These are phyloP conservation scores for Columba janthina DNA, from an alignment of 2,113 vertebrate species.

Conservation along the genomic window DNA sequence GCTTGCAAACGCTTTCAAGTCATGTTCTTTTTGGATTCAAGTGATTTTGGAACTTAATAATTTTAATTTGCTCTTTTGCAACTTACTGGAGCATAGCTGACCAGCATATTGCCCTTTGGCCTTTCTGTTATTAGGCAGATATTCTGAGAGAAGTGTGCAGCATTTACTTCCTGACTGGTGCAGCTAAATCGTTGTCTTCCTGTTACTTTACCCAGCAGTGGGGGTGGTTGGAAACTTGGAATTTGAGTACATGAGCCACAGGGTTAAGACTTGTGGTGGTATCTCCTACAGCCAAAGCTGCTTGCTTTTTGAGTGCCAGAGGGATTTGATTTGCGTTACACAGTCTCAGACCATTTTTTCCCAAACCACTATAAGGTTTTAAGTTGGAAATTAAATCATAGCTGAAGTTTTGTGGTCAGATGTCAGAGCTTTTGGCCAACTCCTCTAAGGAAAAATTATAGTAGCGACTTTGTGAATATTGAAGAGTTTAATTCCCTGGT, in stretches of 20 bases:
- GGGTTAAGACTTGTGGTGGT: conserved; percentile 5
- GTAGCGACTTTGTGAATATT: conserved; percentile 23
- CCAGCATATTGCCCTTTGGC: background rate
- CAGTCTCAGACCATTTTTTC: conserved; percentile 16
- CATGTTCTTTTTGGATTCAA: background rate
- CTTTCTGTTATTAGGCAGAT: background rate
- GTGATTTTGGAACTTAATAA: background rate
- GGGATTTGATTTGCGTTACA: conserved; percentile 34
- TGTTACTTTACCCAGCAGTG: background rate
- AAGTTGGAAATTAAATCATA: conserved; percentile 59
- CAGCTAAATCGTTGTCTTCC: background rate
- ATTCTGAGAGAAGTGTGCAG: background rate
- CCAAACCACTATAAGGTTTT: conserved; percentile 40
- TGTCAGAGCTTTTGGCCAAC: conserved; percentile 38
- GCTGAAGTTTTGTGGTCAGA: conserved; percentile 73
- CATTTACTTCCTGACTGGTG: background rate
- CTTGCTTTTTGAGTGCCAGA: conserved; percentile 26
- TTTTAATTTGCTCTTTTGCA: background rate
- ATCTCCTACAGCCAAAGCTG: background rate
- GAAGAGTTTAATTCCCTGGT: conserved; percentile 56
- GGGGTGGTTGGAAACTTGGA: conserved; percentile 38
- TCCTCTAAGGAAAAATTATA: conserved; percentile 46
- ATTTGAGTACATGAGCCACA: background rate
- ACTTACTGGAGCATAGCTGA: background rate
- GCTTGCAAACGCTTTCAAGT: background rate